Conservation (phyloP, 1,140 invertebrate genomes). For the Sarcophaga peregrina region DNA sequence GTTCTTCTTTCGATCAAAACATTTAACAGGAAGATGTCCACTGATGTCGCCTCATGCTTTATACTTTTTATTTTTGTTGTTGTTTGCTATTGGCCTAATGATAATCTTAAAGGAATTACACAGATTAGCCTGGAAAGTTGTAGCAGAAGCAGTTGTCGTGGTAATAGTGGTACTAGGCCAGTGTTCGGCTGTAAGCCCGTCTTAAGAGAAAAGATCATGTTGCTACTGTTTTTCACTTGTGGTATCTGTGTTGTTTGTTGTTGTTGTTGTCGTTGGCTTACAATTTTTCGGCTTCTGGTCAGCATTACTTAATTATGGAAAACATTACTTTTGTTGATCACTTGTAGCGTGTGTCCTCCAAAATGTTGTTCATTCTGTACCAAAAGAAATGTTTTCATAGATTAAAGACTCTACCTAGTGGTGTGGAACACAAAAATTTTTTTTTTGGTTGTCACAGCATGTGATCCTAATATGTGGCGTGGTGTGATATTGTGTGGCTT, state of each 20-base stretch:
- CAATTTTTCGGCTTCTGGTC: constrained; percentile 23
- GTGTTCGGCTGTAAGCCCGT: too few relatives aligned
- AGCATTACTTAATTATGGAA: constrained; percentile 24
- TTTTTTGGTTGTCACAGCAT: constrained; percentile 37
- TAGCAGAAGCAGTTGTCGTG: not conserved
- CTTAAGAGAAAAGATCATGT: too few relatives aligned
- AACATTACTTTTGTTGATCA: constrained; percentile 14
- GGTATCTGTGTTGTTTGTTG: not conserved
- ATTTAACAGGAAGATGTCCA: constrained; percentile 2
- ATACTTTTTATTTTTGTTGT: not conserved
- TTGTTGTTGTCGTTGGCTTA: not conserved
- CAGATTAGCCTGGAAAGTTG: not conserved
- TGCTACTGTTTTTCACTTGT: too few relatives aligned
- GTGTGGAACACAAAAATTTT: not conserved
- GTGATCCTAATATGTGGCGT: constrained; percentile 22
- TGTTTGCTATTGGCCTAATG: not conserved
- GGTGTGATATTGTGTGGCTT: constrained; percentile 7
- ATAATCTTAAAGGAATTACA: not conserved
- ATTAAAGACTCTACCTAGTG: not conserved
- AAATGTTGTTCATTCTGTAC: not conserved
- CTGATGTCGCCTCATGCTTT: not conserved
- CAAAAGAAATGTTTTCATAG: not conserved
- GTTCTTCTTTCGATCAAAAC: not conserved
- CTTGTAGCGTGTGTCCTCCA: constrained; percentile 5
- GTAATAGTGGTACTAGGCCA: too few relatives aligned